Evolutionary conservation across 1,140 invertebrate species (phyloP).

Genomic region (Pseudachorutes palmiensis): DNA sequence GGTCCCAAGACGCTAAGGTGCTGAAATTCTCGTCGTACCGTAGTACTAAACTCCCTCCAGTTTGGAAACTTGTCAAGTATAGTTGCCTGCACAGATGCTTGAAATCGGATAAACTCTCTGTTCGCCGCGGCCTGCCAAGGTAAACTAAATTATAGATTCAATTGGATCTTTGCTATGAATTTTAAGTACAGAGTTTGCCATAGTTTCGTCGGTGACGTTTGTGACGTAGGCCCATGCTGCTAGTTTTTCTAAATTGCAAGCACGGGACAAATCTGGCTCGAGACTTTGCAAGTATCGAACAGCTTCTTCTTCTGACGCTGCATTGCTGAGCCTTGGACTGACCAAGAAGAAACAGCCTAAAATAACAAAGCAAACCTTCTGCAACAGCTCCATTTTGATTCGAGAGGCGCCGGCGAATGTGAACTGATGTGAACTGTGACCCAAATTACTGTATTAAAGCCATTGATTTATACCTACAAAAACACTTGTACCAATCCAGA

Average conservation of each 20-base stretch:
- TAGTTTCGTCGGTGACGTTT: slow-evolving; percentile 25
- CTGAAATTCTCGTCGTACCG: slow-evolving; percentile 24
- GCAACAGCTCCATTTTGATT: neutral
- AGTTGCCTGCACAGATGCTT: slow-evolving; percentile 20
- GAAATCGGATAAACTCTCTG: slow-evolving; percentile 18
- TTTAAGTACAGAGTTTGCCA: slow-evolving; percentile 19
- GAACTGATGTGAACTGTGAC: neutral
- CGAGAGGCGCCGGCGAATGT: too few relatives aligned
- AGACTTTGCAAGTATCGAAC: neutral
- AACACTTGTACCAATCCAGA: too few relatives aligned
- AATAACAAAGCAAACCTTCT: neutral
- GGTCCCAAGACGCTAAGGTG: slow-evolving; percentile 28
- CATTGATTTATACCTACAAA: too few relatives aligned
- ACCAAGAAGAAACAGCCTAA: neutral
- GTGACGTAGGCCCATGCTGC: slow-evolving; percentile 31
- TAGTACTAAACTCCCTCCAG: slow-evolving; percentile 9
- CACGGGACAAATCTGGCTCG: slow-evolving; percentile 3
- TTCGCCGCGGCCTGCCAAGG: slow-evolving; percentile 18
- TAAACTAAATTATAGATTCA: too few relatives aligned
- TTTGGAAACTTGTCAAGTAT: slow-evolving; percentile 19
- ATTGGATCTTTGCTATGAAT: too few relatives aligned
- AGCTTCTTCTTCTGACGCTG: slow-evolving; percentile 11
- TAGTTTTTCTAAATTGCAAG: slow-evolving; percentile 17
- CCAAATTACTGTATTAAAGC: too few relatives aligned
- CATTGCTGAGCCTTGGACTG: neutral